Percentiles rank a stretch among this genome's conserved stretches.
Conservation (phyloP, 2,113 vertebrate species). For the Colius striatus region DNA sequence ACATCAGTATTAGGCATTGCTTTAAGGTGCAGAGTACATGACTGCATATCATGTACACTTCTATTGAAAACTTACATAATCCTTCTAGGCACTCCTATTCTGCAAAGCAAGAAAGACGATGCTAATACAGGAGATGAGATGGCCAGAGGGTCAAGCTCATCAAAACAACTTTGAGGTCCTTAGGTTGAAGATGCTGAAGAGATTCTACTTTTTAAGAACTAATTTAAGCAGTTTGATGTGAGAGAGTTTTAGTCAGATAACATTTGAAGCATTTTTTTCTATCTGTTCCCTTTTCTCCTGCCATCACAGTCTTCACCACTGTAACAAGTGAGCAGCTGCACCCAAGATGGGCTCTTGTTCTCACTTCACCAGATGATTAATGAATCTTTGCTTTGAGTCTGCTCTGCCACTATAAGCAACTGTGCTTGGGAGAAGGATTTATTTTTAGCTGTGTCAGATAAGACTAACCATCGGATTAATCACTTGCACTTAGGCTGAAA, state of each 20-base stretch:
- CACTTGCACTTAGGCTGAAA: neutral
- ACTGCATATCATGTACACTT: accelerated
- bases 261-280: neutral
- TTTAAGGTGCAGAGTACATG: neutral
- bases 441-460: constrained; percentile 7
- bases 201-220: neutral
- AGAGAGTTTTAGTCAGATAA: neutral
- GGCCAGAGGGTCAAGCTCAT: neutral
- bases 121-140: neutral
- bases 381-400: neutral
- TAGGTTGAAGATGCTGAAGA: neutral
- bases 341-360: neutral
- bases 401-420: neutral
- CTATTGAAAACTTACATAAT: neutral
- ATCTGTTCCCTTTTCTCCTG: neutral
- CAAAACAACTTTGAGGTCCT: neutral
- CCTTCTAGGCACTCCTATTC: neutral
- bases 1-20: neutral
- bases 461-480: neutral
- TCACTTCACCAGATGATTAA: neutral
- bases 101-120: neutral
- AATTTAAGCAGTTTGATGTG: neutral
- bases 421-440: neutral
- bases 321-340: neutral
- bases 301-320: neutral